Conservation (phyloP, 1,140 invertebrate species). For the Eurosta solidaginis region DNA sequence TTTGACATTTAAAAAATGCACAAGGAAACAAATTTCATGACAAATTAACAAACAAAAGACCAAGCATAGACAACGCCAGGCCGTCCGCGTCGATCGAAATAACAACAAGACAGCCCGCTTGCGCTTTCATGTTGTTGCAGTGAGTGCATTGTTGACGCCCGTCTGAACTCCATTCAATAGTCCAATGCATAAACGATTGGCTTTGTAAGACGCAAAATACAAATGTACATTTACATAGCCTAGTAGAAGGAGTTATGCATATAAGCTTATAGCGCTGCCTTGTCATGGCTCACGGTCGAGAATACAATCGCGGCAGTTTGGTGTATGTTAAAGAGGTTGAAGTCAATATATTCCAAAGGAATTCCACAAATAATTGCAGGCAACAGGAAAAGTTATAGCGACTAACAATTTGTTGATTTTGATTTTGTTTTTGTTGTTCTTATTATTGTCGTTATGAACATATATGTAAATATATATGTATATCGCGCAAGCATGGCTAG, state of each 20-base stretch:
- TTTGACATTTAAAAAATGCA: conserved; percentile 34
- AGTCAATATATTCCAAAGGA: conserved; percentile 58
- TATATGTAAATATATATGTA: neutral
- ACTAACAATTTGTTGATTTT: neutral
- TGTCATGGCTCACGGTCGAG: too few species aligned
- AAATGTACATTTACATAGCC: too few species aligned
- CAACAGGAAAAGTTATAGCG: conserved; percentile 27
- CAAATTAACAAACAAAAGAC: conserved; percentile 49
- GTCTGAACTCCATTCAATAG: neutral
- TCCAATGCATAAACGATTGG: neutral
- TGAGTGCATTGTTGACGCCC: neutral
- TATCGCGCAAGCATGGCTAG: neutral
- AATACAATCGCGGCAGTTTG: neutral
- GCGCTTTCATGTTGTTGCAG: neutral
- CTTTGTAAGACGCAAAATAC: neutral
- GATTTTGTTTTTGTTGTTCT: too few species aligned
- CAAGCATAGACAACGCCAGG: conserved; percentile 35
- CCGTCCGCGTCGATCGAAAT: conserved; percentile 43
- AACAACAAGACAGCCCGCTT: neutral
- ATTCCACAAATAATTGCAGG: conserved; percentile 51
- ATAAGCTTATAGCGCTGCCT: neutral
- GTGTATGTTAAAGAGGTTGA: conserved; percentile 35
- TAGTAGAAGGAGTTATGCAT: too few species aligned
- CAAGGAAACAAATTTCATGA: conserved; percentile 42
- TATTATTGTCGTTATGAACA: too few species aligned